Evolutionary conservation across 2,888 invertebrate genomes (phyloP).

Genomic region (Hetaerina titia): DNA sequence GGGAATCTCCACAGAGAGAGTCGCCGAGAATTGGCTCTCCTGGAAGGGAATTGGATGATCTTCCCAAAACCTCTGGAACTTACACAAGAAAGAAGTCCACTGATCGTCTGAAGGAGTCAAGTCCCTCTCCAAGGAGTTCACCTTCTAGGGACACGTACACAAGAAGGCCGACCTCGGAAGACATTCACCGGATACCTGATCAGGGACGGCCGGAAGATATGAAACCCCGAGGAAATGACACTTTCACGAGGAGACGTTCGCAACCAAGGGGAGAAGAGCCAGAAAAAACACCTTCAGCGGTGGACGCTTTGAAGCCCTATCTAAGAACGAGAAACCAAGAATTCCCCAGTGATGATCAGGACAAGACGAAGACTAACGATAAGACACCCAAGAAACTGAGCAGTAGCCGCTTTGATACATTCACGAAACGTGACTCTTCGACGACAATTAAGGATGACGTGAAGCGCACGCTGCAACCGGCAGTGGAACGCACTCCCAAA

Average conservation of each 20-base stretch:
- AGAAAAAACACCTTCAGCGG: neutral
- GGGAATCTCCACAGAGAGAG: conserved; percentile 30
- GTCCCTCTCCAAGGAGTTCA: conserved; percentile 56
- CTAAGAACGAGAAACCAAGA: conserved; percentile 42
- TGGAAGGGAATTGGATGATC: neutral
- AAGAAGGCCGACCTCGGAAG: neutral
- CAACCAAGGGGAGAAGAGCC: conserved; percentile 46
- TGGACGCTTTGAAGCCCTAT: conserved; percentile 50
- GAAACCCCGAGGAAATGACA: conserved; percentile 23
- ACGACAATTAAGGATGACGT: conserved; percentile 25
- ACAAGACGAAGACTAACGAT: neutral
- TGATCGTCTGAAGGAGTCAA: conserved; percentile 44
- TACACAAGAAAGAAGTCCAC: conserved; percentile 45
- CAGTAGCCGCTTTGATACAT: conserved; percentile 54
- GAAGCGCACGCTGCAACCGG: neutral
- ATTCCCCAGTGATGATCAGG: neutral
- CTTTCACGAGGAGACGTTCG: conserved; percentile 38
- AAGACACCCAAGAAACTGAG: conserved; percentile 50
- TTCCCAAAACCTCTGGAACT: neutral
- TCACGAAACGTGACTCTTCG: conserved; percentile 42
- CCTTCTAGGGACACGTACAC: conserved; percentile 28
- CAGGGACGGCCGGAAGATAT: neutral
- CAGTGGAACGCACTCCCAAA: conserved; percentile 12
- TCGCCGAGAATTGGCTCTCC: neutral
- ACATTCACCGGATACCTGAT: neutral